phyloP scores from a whole-genome alignment of 2,888 invertebrate species.

The Phalera bucephala region DNA sequence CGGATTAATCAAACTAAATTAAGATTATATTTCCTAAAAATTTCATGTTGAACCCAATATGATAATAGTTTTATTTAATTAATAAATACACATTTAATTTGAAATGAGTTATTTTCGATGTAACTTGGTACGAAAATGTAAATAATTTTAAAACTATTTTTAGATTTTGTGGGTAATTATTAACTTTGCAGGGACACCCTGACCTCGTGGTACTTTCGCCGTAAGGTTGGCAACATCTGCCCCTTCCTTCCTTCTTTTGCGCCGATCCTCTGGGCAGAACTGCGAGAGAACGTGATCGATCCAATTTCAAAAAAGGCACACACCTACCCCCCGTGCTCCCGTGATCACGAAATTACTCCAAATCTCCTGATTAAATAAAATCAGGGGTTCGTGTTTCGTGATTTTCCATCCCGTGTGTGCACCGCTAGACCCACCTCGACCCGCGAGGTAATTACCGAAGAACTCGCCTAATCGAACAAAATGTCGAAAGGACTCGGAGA shows the following conservation, averaged over 20 bases:
- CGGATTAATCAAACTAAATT: no score
- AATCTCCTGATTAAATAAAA: constrained; percentile 70
- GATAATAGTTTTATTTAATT: no score
- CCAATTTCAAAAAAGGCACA: constrained; percentile 82
- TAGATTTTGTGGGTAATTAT: constrained; percentile 25
- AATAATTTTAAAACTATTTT: constrained; percentile 12
- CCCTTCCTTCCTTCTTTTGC: constrained; percentile 82
- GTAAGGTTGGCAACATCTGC: constrained; percentile 72
- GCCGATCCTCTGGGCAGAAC: constrained; percentile 77
- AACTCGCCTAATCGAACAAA: constrained; percentile 66
- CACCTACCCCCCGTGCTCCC: constrained; percentile 80
- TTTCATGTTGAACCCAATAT: no score
- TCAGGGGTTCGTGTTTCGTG: constrained; percentile 81
- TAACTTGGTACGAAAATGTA: background rate
- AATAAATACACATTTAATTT: no score
- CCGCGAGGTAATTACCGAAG: constrained; percentile 62
- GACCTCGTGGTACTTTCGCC: constrained; percentile 74
- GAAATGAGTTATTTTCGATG: background rate
- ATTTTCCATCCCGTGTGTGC: constrained; percentile 75
- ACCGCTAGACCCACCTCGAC: constrained; percentile 48
- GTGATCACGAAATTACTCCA: constrained; percentile 78
- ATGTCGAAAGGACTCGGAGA: constrained; percentile 83
- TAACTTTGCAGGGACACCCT: constrained; percentile 46
- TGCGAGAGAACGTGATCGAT: constrained; percentile 81
- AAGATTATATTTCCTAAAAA: no score